These are phyloP conservation scores for Alloscopus bannaensis DNA, from an alignment of 2,888 invertebrate genomes.

Conservation along the genomic window DNA sequence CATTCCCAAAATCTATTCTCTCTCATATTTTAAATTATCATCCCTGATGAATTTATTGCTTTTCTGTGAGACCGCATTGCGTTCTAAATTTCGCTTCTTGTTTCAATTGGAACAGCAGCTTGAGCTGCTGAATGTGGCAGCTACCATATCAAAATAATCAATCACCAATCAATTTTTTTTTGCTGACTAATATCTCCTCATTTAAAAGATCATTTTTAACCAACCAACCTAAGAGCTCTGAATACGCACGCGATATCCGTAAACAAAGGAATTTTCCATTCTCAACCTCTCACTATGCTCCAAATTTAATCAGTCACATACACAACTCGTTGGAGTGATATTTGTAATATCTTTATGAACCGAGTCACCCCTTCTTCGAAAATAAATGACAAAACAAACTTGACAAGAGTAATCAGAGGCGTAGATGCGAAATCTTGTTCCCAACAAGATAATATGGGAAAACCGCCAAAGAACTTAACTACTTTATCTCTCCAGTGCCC, in stretches of 20 bases:
- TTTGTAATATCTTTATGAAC: constrained; percentile 7
- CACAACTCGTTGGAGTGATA: too few species aligned
- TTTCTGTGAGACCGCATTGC: background rate
- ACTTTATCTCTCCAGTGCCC: constrained; percentile 43
- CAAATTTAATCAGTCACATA: constrained; percentile 54
- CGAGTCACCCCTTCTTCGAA: too few species aligned
- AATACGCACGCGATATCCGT: constrained; percentile 33
- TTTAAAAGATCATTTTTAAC: constrained; percentile 22
- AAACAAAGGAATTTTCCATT: constrained; percentile 9
- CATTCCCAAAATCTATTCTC: background rate
- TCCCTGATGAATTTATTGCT: background rate
- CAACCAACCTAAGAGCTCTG: background rate
- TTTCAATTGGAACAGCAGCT: too few species aligned
- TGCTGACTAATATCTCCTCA: constrained; percentile 51
- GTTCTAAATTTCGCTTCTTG: constrained; percentile 1
- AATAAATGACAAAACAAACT: too few species aligned
- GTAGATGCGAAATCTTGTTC: too few species aligned
- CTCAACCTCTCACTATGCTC: constrained; percentile 19
- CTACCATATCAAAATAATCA: constrained; percentile 54
- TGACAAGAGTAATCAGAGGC: too few species aligned
- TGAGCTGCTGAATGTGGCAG: constrained; percentile 11
- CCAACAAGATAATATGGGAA: background rate
- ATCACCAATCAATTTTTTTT: constrained; percentile 45
- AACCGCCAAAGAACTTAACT: too few species aligned
- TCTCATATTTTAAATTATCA: background rate